Percentiles rank a stretch among this genome's conserved stretches.
Evolutionary conservation across 1,140 invertebrate genomes (phyloP).

Genomic region (Drosophila carrolli): DNA sequence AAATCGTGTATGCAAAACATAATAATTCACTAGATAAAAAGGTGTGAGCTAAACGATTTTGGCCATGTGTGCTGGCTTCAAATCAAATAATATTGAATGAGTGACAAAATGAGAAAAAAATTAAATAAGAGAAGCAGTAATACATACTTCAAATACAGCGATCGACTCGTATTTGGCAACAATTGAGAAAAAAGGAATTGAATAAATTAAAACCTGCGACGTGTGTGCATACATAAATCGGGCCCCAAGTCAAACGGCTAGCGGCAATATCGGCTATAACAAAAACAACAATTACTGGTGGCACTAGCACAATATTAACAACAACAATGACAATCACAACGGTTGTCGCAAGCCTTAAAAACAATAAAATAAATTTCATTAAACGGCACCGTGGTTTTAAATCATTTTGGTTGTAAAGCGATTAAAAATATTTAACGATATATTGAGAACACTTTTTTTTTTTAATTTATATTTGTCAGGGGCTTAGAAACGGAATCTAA

Average conservation of each 20-base stretch:
- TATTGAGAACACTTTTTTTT: no score
- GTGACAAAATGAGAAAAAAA: conserved; percentile 29
- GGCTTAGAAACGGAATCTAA: no score
- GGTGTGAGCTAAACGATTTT: conserved; percentile 57
- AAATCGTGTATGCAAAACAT: conserved; percentile 21
- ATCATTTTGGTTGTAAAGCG: neutral
- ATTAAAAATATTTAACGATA: neutral
- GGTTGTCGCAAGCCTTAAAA: conserved; percentile 54
- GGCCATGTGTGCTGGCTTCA: conserved; percentile 47
- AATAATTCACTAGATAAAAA: conserved; percentile 56
- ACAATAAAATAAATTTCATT: conserved; percentile 52
- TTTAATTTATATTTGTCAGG: no score
- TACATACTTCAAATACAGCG: conserved; percentile 65
- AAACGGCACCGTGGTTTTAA: conserved; percentile 52
- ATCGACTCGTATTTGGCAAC: conserved; percentile 56
- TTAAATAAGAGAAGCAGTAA: conserved; percentile 57
- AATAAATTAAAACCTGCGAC: conserved; percentile 72
- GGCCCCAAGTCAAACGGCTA: conserved; percentile 35
- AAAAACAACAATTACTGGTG: conserved; percentile 28
- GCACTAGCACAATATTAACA: conserved; percentile 29
- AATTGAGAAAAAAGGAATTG: conserved; percentile 56
- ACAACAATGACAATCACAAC: conserved; percentile 46
- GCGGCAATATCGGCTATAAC: conserved; percentile 37
- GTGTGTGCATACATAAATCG: conserved; percentile 72
- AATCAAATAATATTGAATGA: conserved; percentile 58